Evolutionary conservation across 37 sponge, comb jelly and placozoan genomes (phyloP), one percentile per base, ranked within the genome.

Genomic region (Chondrilla cf. caribensis): DNA sequence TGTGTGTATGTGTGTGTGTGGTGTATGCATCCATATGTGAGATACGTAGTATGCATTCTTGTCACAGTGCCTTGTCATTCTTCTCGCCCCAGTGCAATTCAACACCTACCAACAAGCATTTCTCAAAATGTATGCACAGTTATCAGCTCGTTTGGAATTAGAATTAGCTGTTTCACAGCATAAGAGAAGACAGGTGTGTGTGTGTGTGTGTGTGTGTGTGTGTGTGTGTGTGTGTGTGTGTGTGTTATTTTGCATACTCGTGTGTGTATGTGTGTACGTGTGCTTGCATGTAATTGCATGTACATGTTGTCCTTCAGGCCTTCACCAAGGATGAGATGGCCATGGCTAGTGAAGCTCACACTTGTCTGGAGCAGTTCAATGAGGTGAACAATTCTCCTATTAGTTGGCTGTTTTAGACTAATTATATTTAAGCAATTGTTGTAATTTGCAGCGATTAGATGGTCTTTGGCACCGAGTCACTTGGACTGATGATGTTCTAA

Each of bases 51-150:
- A 33, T 70, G 72, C 5, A 19, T 2, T 19, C 31, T 3, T 31
- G 35, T 3, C 18, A 31, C 36, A 11, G 6, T 73, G 38, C 64
- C 22, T 37, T 37, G 58, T 28, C 7, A 19, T 70, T 31, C 9
- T 15, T 9, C 15, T 33, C 37, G n/a, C 57, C 2, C 51, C 62
- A 92, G 89, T 88, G 81, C 93, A 88, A 85, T 85, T 86, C 28
- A 82, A 86, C 81, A 92, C 93, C 18, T 88, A 92, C 62, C 93
- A 92, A 47, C 60, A 80, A 38, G 58, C 80, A 29, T 92, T 92
- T 70, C 85, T 92, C 68, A 79, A 80, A 32, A 85, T 65, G 57
- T 92, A 80, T 25, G 81, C 93, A 14, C 51, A 41, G 37, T 86
- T 88, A 35, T 88, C 89, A 28, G 68, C 93, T 40, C 22, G 85